Percentiles rank a stretch among this genome's conserved stretches.
Conservation (phyloP, 1,140 invertebrate genomes). For the Eumaeus atala region DNA sequence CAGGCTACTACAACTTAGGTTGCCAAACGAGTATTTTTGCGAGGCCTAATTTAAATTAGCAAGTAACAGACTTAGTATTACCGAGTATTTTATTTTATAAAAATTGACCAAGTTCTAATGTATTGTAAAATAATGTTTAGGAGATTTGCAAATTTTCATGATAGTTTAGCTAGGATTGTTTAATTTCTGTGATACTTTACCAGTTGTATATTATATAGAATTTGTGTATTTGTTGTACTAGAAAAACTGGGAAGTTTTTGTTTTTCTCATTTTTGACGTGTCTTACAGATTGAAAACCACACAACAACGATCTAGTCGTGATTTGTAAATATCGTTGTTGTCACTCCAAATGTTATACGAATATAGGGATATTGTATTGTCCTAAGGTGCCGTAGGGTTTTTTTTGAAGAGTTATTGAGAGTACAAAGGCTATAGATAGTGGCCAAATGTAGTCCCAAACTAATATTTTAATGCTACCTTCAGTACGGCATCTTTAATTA, state of each 20-base stretch:
- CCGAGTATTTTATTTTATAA: conserved; percentile 6
- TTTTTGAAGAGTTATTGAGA: too few relatives aligned
- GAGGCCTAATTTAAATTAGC: conserved; percentile 2
- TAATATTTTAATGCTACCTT: too few relatives aligned
- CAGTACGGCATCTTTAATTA: not conserved
- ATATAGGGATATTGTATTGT: too few relatives aligned
- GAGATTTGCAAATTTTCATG: conserved; percentile 39
- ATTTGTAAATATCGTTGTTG: conserved; percentile 13
- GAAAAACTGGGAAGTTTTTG: not conserved
- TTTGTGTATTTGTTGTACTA: conserved; percentile 43
- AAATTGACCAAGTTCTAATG: conserved; percentile 7
- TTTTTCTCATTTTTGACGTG: not conserved
- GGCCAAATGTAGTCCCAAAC: too few relatives aligned
- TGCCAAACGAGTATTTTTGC: too few relatives aligned
- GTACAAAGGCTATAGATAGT: too few relatives aligned
- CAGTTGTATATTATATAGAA: conserved; percentile 59
- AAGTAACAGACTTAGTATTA: conserved; percentile 1
- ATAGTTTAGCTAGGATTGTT: conserved; percentile 68
- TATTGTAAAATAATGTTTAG: conserved; percentile 27
- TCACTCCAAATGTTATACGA: not conserved
- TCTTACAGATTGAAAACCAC: not conserved
- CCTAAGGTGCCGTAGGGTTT: too few relatives aligned
- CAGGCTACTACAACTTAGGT: too few relatives aligned
- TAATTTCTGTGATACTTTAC: conserved; percentile 74
- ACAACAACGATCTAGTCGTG: conserved; percentile 17